Evolutionary conservation across 2,113 vertebrate species (phyloP).

Genomic region (Salvelinus alpinus): DNA sequence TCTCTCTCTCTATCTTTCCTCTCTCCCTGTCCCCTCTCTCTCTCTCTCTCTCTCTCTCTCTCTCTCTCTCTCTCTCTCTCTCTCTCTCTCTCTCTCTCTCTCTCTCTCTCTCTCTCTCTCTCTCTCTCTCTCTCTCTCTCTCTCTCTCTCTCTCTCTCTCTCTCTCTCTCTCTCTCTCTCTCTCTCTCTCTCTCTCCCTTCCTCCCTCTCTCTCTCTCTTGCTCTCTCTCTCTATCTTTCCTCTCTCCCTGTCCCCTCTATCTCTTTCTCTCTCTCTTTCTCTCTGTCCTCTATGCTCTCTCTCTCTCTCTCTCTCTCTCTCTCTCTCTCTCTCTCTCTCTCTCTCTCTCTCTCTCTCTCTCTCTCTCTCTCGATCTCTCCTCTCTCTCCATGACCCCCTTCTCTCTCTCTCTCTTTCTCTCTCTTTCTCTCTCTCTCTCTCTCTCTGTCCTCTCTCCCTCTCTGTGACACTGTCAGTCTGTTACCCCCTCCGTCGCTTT

Average conservation of each 20-base stretch:
- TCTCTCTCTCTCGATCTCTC: too few relatives aligned
- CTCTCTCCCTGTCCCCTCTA: not conserved
- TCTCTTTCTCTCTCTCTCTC: too few relatives aligned
- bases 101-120: accelerated
- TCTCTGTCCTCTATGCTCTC: too few relatives aligned
- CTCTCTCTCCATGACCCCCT: too few relatives aligned
- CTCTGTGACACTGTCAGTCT: constrained; percentile 1
- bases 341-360: constrained; percentile 5
- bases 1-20: constrained; percentile 14
- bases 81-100: not conserved
- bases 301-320: too few relatives aligned
- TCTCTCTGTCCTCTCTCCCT: constrained; percentile 12
- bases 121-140: not conserved
- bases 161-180: constrained; percentile 26
- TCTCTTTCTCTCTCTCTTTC: not conserved
- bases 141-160: constrained; percentile 26
- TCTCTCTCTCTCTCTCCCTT: too few relatives aligned
- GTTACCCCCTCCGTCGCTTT: not conserved
- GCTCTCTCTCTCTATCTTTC: constrained; percentile 18
- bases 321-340: too few relatives aligned
- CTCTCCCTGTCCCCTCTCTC: not conserved
- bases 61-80: constrained; percentile 30
- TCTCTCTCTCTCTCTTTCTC: constrained; percentile 33
- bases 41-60: not conserved
- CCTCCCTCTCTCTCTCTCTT: not conserved